Evolutionary conservation across 2,888 invertebrate species (phyloP).

Genomic region (Conchocele bisecta): DNA sequence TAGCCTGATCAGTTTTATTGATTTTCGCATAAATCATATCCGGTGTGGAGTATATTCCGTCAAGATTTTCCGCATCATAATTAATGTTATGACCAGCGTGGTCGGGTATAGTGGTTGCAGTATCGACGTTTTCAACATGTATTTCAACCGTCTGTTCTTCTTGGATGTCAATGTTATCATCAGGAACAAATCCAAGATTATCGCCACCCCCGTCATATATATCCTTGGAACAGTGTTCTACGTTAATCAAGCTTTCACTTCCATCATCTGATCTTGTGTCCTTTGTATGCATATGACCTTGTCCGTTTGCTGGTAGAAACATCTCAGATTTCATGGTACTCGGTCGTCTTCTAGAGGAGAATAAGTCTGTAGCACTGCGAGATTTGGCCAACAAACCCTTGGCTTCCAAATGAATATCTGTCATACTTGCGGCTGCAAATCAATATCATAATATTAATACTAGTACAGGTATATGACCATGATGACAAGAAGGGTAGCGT

Average conservation of each 20-base stretch:
- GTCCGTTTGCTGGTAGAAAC: conserved; percentile 51
- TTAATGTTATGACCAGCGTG: background rate
- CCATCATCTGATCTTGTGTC: conserved; percentile 18
- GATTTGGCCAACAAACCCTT: conserved; percentile 16
- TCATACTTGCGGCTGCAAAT: conserved; percentile 41
- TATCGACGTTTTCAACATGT: background rate
- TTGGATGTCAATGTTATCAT: conserved; percentile 33
- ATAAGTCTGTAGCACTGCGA: conserved; percentile 33
- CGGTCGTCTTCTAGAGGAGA: conserved; percentile 23
- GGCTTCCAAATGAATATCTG: conserved; percentile 40
- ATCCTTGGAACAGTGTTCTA: conserved; percentile 42
- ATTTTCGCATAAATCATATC: conserved; percentile 48
- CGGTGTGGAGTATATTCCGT: background rate
- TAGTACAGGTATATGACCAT: too few relatives aligned
- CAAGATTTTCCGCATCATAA: background rate
- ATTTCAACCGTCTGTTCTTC: conserved; percentile 16
- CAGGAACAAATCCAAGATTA: conserved; percentile 43
- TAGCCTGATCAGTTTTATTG: conserved; percentile 5
- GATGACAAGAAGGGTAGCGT: too few relatives aligned
- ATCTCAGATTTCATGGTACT: conserved; percentile 60
- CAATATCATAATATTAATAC: background rate
- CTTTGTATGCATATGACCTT: background rate
- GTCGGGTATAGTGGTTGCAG: too few relatives aligned
- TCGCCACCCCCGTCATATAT: conserved; percentile 20
- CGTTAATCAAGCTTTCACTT: conserved; percentile 44